A percentile compares a stretch with the other conserved stretches of the same genome.
Evolutionary conservation across 2,888 invertebrate species (phyloP).

Genomic region (Sisyra nigra): DNA sequence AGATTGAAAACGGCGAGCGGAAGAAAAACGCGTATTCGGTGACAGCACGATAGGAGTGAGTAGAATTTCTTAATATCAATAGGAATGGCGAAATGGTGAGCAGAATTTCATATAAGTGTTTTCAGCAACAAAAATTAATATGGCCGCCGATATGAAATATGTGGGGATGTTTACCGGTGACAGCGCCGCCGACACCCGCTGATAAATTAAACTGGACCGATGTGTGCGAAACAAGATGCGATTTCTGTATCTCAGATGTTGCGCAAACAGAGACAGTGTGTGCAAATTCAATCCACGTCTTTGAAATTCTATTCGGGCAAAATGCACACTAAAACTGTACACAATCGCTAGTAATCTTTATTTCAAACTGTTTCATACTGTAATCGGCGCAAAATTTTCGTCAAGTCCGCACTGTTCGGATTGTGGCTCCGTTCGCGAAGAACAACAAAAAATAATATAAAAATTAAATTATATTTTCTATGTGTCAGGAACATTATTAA

Average conservation of each 20-base stretch:
- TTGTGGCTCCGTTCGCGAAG: conserved; percentile 12
- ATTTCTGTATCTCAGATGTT: background rate
- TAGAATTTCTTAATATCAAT: too few relatives aligned
- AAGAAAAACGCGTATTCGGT: too few relatives aligned
- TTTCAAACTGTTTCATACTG: too few relatives aligned
- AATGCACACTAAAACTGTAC: conserved; percentile 5
- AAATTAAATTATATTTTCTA: conserved; percentile 26
- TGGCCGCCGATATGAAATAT: conserved; percentile 2
- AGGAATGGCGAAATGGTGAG: too few relatives aligned
- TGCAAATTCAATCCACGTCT: conserved; percentile 10
- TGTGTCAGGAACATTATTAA: conserved; percentile 25
- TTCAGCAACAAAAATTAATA: background rate
- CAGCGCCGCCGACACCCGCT: conserved; percentile 21
- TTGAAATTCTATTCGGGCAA: conserved; percentile 9
- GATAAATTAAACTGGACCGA: conserved; percentile 26
- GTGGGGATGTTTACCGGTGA: conserved; percentile 11
- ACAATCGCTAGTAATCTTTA: background rate
- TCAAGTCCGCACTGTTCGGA: background rate
- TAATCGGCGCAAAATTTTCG: background rate
- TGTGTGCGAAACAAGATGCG: background rate
- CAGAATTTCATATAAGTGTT: too few relatives aligned
- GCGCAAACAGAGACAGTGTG: conserved; percentile 2
- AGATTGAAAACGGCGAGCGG: too few relatives aligned
- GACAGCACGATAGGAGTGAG: too few relatives aligned
- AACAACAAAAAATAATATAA: conserved; percentile 20